Percentiles rank a stretch among this genome's conserved stretches.
Evolutionary conservation across 2,113 vertebrate species (phyloP).

Genomic region (Oreochromis spilurus): DNA sequence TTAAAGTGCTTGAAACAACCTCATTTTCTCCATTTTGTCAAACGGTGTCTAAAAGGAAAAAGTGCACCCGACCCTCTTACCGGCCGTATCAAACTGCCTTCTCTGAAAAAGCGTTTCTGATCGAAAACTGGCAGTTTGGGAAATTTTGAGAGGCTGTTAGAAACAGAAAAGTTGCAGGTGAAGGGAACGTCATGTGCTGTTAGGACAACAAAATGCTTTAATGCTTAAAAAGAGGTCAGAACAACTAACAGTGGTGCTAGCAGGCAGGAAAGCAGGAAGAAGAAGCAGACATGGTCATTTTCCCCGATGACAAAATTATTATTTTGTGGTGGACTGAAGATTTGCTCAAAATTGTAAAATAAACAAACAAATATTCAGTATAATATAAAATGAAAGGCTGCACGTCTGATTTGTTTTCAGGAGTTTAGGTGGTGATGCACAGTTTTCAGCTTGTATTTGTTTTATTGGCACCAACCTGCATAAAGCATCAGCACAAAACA

Average conservation of each 20-base stretch:
- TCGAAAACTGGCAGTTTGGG: background rate
- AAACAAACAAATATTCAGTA: background rate
- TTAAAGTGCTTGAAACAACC: background rate
- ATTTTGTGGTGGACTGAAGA: background rate
- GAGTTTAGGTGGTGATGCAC: background rate
- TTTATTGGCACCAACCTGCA: background rate
- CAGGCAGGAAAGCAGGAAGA: background rate
- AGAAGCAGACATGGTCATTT: background rate
- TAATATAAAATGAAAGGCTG: background rate
- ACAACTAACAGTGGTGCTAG: background rate
- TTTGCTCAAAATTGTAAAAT: background rate
- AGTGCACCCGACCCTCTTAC: background rate
- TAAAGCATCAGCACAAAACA: background rate
- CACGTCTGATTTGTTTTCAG: background rate
- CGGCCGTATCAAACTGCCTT: background rate
- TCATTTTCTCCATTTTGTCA: background rate
- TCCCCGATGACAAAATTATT: background rate
- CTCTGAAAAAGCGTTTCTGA: background rate
- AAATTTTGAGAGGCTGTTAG: background rate
- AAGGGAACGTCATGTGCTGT: background rate
- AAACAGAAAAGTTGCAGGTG: background rate
- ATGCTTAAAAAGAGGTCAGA: background rate
- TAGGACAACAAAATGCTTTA: background rate
- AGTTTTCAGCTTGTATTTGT: background rate
- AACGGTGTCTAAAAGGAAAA: background rate